These are phyloP conservation scores for Netelia virgata DNA, from an alignment of 2,888 invertebrate species.

Conservation along the genomic window DNA sequence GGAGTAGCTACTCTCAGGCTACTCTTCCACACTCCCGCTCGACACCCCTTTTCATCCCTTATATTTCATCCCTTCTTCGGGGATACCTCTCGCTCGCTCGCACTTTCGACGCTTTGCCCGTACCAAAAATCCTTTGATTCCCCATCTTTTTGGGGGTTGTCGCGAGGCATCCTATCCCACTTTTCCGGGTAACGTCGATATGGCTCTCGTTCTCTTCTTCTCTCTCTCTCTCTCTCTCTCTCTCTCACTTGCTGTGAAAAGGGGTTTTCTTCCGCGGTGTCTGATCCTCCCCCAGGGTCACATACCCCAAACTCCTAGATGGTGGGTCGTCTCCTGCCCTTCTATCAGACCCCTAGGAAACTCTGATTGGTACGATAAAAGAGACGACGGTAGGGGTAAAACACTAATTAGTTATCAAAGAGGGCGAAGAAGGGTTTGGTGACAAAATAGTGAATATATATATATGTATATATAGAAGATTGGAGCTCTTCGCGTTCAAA, in stretches of 20 bases:
- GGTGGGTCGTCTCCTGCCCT: slow-evolving; percentile 13
- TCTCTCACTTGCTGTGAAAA: slow-evolving; percentile 44
- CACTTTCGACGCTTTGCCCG: slow-evolving; percentile 81
- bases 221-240: slow-evolving; percentile 12
- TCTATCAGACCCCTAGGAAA: slow-evolving; percentile 37
- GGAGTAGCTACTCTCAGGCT: slow-evolving; percentile 71
- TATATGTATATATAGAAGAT: slow-evolving; percentile 51
- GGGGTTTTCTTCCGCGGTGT: slow-evolving; percentile 61
- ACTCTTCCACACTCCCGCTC: slow-evolving; percentile 59
- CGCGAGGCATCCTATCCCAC: background rate
- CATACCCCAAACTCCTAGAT: slow-evolving; percentile 27
- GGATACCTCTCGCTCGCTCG: slow-evolving; percentile 66
- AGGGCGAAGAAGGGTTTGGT: slow-evolving; percentile 85
- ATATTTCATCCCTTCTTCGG: slow-evolving; percentile 57
- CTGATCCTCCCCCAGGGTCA: slow-evolving; percentile 41
- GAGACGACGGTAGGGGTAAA: slow-evolving; percentile 83
- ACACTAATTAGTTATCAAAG: slow-evolving; percentile 88
- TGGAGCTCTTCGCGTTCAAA: slow-evolving; percentile 52
- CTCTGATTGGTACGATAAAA: slow-evolving; percentile 83
- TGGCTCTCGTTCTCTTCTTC: slow-evolving; percentile 25
- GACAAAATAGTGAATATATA: slow-evolving; percentile 81
- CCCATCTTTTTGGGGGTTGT: slow-evolving; percentile 80
- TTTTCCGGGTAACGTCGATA: slow-evolving; percentile 65
- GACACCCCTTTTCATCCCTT: slow-evolving; percentile 32
- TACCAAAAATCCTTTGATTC: slow-evolving; percentile 84